phyloP scores from a whole-genome alignment of 2,797 vertebrate species.

The Brachyalestes nurse region DNA sequence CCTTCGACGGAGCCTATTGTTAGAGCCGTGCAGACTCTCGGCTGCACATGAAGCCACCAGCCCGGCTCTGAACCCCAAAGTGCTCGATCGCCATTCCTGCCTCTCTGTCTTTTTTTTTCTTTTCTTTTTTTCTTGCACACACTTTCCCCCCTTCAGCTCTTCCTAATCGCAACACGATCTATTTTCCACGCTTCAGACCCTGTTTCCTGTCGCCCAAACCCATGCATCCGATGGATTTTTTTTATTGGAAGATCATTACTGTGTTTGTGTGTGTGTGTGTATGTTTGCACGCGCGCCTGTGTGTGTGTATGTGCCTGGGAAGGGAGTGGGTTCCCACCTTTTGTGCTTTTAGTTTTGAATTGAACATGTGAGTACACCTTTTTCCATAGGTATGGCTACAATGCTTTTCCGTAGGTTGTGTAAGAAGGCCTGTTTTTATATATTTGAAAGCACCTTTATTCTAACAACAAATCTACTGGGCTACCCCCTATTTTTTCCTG shows the following conservation, averaged over 20 bases:
- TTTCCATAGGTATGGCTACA: no score
- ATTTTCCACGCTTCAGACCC: background rate
- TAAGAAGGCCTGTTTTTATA: no score
- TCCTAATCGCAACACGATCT: background rate
- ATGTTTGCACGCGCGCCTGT: no score
- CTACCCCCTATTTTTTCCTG: background rate
- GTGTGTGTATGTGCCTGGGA: background rate
- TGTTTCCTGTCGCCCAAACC: background rate
- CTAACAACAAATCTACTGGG: background rate
- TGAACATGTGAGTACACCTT: background rate
- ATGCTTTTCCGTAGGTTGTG: no score
- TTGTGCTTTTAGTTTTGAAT: constrained; percentile 42
- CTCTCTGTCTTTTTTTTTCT: background rate
- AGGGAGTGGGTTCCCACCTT: constrained; percentile 41
- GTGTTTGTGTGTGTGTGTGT: background rate
- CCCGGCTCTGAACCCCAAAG: constrained; percentile 27
- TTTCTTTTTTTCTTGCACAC: no score
- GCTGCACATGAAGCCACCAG: constrained; percentile 35
- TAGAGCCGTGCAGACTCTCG: constrained; percentile 42
- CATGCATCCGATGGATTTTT: background rate
- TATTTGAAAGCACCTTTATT: background rate
- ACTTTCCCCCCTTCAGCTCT: no score
- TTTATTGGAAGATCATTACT: background rate
- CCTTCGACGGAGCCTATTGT: constrained; percentile 58
- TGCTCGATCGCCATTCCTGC: constrained; percentile 41